Conservation (phyloP, 2,113 vertebrate genomes). For the Noturus placidus region DNA sequence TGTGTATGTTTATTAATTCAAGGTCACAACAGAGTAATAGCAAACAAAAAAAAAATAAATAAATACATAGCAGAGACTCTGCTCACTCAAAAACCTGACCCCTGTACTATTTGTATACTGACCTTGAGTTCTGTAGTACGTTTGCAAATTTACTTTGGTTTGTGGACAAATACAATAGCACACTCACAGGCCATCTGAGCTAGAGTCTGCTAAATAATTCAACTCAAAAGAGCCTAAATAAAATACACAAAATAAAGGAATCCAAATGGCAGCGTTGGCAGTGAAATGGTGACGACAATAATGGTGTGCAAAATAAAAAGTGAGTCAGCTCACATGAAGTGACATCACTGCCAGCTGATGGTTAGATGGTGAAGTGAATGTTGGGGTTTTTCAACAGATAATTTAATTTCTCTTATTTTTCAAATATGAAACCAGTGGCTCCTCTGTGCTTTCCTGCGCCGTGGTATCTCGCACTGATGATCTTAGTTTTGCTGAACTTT, state of each 20-base stretch:
- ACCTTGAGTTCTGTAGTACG: neutral
- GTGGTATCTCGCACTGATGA: neutral
- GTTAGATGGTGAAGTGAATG: conserved; percentile 14
- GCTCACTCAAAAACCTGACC: neutral
- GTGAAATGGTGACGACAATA: conserved; percentile 71
- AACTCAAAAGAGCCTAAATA: conserved; percentile 5
- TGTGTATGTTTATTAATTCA: neutral
- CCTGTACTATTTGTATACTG: neutral
- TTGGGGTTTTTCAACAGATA: neutral
- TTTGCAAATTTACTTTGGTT: conserved; percentile 53
- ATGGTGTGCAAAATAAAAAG: conserved; percentile 61
- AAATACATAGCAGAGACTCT: neutral
- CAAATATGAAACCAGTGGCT: conserved; percentile 31
- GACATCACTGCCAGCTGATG: conserved; percentile 29
- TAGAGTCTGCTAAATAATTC: conserved; percentile 22
- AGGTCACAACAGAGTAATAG: conserved; percentile 18
- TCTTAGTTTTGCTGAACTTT: conserved; percentile 79
- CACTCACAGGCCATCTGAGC: conserved; percentile 23
- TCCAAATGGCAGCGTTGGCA: conserved; percentile 23
- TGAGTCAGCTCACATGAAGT: conserved; percentile 20
- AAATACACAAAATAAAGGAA: conserved; percentile 35
- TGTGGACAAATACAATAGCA: conserved; percentile 38
- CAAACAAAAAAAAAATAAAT: neutral
- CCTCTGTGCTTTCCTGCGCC: conserved; percentile 17
- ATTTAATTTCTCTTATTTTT: neutral